Conservation (phyloP, 2,113 vertebrate genomes). For the Muntiacus muntjak region DNA sequence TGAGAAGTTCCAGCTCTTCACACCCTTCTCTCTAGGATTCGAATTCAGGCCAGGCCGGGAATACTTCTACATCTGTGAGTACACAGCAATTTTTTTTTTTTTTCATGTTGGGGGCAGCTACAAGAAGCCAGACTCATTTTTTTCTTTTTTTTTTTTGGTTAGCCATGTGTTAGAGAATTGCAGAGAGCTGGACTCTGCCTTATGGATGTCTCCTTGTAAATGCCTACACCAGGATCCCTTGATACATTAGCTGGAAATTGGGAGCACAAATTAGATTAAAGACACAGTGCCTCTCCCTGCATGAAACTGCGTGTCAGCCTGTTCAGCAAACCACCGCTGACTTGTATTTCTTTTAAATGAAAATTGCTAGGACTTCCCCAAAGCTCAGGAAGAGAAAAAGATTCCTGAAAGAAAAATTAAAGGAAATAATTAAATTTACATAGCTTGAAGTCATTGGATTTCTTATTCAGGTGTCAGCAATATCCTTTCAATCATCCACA, state of each 20-base stretch:
- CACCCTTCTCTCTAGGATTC: slow-evolving; percentile 98
- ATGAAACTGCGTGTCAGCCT: slow-evolving; percentile 66
- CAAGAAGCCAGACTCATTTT: slow-evolving; percentile 43
- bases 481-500: slow-evolving; percentile 44
- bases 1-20: slow-evolving; percentile 99
- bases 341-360: slow-evolving; percentile 73
- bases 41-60: slow-evolving; percentile 98
- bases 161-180: slow-evolving; percentile 51
- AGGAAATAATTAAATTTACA: slow-evolving; percentile 67
- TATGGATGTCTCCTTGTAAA: slow-evolving; percentile 62
- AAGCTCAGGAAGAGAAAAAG: slow-evolving; percentile 46
- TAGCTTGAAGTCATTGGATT: slow-evolving; percentile 46
- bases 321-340: slow-evolving; percentile 66
- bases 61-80: slow-evolving; percentile 99
- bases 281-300: slow-evolving; percentile 60
- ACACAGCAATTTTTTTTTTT: slow-evolving; percentile 54
- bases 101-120: slow-evolving; percentile 31
- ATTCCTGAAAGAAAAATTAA: slow-evolving; percentile 51
- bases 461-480: slow-evolving; percentile 61
- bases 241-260: slow-evolving; percentile 68
- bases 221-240: slow-evolving; percentile 47
- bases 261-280: slow-evolving; percentile 76
- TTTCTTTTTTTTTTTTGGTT: slow-evolving; percentile 59
- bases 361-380: slow-evolving; percentile 62
- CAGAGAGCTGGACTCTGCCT: neutral